Base-by-base conservation (phyloP, 2,797 vertebrate genomes). In the Balearica regulorum region DNA sequence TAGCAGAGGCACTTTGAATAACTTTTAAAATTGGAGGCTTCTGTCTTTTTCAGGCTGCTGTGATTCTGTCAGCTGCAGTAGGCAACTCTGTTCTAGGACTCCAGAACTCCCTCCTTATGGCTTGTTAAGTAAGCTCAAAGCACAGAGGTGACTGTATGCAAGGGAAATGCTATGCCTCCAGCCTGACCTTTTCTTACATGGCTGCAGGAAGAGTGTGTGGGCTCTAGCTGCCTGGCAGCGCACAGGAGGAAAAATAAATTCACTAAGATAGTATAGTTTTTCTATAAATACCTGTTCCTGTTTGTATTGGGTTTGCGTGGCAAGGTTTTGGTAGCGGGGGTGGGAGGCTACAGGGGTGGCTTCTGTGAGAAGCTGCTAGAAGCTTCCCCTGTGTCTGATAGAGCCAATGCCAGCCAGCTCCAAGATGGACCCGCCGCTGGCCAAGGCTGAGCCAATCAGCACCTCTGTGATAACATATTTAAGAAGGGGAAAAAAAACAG, bases 71-170 rank as follows among this genome's bases (percentile, higher is more conserved):
- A 62, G 39, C 33, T 86, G 55, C 33, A 80, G 65, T 55, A 77
- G 61, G 24, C 41, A 16, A 0, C 43, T 76, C 5, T 39, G 3
- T 62, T 72, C 3, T 39, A 39, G 37, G 33, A 15, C 15, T 82
- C 53, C 0, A 4, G 25, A 83, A 44, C n/a, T 79, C 22, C 5
- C 4, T 94, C 37, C 6, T 57, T 17, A 26, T 64, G 35, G 15
- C 24, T 70, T 33, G 53, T 24, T 83, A 71, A 57, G 10, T 48
- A 20, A 85, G 37, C n/a, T n/a, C 61, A 39, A 80, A 87, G 71
- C 28, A 35, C 26, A 46, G 70, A 41, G 0, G 0, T 49, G 58
- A 49, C 39, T 2, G 0, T 33, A 3, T 31, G 18, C 7, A 29
- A 28, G 10, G 39, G 26, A 66, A 61, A 9, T 39, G 20, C 29